phyloP scores from a whole-genome alignment of 2,888 invertebrate species.

The Leptinotarsa juncta region DNA sequence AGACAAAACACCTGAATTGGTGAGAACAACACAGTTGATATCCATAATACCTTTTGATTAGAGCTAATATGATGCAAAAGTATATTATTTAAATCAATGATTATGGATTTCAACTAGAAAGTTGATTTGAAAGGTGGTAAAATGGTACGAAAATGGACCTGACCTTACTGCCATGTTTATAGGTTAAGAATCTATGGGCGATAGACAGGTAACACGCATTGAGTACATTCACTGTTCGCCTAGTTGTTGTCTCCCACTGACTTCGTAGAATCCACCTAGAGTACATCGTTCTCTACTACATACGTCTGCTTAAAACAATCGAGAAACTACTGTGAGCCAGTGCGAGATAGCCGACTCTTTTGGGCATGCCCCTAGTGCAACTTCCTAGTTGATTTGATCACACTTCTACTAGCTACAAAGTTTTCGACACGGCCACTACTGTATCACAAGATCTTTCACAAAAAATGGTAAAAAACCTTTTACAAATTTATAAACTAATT shows the following conservation, averaged over 20 bases:
- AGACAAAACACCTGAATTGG: constrained; percentile 22
- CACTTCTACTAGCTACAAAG: constrained; percentile 61
- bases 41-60: not conserved
- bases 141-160: constrained; percentile 56
- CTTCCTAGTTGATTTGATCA: constrained; percentile 57
- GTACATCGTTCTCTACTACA: constrained; percentile 59
- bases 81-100: no score
- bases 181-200: constrained; percentile 66
- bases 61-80: no score
- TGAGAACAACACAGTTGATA: constrained; percentile 4
- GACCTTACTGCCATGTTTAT: constrained; percentile 67
- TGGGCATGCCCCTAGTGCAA: constrained; percentile 54
- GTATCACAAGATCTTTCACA: constrained; percentile 38
- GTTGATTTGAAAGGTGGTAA: constrained; percentile 30
- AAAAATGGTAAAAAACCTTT: constrained; percentile 42
- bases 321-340: constrained; percentile 62
- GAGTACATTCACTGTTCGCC: constrained; percentile 42
- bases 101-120: constrained; percentile 14
- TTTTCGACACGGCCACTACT: constrained; percentile 59
- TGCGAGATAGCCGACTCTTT: constrained; percentile 62
- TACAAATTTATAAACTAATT: constrained; percentile 39
- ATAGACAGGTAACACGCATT: constrained; percentile 60
- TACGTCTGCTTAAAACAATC: constrained; percentile 61
- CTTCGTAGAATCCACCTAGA: constrained; percentile 63
- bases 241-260: constrained; percentile 52